Evolutionary conservation across 2,113 vertebrate species (phyloP).

Genomic region (Brachyhypopomus occidentalis): DNA sequence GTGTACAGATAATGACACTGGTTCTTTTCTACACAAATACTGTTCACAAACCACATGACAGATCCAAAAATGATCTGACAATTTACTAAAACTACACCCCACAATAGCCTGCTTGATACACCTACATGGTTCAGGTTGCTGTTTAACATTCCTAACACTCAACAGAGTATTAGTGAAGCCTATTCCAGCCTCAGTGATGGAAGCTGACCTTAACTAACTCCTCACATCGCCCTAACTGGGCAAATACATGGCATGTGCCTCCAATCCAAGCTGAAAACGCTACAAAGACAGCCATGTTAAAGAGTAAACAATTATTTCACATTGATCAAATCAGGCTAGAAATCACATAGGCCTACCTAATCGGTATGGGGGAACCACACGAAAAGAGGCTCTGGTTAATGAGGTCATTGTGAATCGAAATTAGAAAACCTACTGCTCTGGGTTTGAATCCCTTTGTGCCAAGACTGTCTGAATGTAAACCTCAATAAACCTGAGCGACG

Average conservation of each 20-base stretch:
- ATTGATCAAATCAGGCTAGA: constrained; percentile 22
- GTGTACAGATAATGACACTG: background rate
- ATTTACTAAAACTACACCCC: background rate
- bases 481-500: background rate
- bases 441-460: constrained; percentile 8
- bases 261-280: constrained; percentile 34
- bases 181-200: background rate
- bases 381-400: constrained; percentile 17
- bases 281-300: constrained; percentile 2
- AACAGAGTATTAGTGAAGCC: background rate
- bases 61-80: background rate
- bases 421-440: background rate
- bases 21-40: background rate
- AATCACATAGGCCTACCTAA: constrained; percentile 20
- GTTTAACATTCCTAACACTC: background rate
- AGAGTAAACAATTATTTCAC: constrained; percentile 31
- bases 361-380: background rate
- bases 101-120: background rate
- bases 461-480: background rate
- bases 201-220: constrained; percentile 8
- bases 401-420: constrained; percentile 6
- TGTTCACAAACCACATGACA: background rate
- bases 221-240: background rate
- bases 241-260: constrained; percentile 17
- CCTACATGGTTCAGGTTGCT: background rate